These are phyloP conservation scores for Linnaemya vulpina DNA, from an alignment of 2,888 invertebrate species.

Conservation along the genomic window DNA sequence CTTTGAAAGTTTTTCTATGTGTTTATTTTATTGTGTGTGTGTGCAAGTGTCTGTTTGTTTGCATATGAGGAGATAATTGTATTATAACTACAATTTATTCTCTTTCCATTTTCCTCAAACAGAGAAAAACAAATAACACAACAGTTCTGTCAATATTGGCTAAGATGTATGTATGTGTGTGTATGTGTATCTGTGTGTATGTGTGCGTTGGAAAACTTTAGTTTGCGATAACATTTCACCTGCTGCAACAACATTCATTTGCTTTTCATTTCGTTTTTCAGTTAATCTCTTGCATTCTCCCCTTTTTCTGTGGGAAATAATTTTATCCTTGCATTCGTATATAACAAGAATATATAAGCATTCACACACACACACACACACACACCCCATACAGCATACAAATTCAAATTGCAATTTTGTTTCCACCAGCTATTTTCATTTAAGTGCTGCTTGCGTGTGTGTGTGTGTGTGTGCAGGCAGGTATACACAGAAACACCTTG, in stretches of 20 bases:
- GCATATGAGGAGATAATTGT: conserved; percentile 18
- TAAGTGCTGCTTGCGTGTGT: background rate
- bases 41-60: background rate
- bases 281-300: conserved; percentile 27
- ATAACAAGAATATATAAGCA: conserved; percentile 18
- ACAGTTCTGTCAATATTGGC: conserved; percentile 38
- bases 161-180: background rate
- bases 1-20: background rate
- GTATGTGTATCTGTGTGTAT: background rate
- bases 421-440: conserved; percentile 25
- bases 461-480: background rate
- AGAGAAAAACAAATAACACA: conserved; percentile 35
- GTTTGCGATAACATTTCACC: conserved; percentile 51
- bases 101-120: background rate
- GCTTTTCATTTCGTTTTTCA: conserved; percentile 51
- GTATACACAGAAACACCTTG: conserved; percentile 45
- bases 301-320: background rate
- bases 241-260: conserved; percentile 66
- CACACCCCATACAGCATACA: background rate
- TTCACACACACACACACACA: background rate
- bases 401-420: conserved; percentile 53
- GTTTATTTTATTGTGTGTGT: too few species aligned
- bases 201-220: conserved; percentile 20
- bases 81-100: conserved; percentile 40
- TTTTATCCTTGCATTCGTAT: conserved; percentile 36